Evolutionary conservation across 1,140 invertebrate genomes (phyloP).

Genomic region (Trichonephila clavipes): DNA sequence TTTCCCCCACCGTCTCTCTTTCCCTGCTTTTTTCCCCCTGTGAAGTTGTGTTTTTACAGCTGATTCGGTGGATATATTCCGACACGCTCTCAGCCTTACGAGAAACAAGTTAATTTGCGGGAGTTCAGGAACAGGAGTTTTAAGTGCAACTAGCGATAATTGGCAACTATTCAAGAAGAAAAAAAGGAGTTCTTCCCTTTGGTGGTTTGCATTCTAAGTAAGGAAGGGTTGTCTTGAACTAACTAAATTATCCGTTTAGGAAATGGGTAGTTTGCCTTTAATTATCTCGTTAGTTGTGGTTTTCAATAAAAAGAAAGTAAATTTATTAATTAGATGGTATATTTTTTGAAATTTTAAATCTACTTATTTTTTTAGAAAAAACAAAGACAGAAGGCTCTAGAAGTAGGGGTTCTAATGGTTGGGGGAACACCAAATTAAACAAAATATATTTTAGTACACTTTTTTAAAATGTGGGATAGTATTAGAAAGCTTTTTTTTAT

Average conservation of each 20-base stretch:
- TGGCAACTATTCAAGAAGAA: neutral
- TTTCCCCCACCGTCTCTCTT: neutral
- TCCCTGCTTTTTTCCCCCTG: neutral
- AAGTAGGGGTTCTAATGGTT: no score
- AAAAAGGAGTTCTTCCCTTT: neutral
- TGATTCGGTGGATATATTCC: neutral
- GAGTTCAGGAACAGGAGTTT: neutral
- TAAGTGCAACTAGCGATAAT: neutral
- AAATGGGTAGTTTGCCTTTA: neutral
- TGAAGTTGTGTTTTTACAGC: neutral
- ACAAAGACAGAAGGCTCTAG: no score
- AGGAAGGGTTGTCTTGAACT: neutral
- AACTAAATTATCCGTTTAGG: no score
- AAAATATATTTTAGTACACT: no score
- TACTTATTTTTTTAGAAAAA: no score
- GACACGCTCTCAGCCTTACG: neutral
- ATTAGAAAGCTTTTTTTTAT: no score
- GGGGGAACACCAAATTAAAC: no score
- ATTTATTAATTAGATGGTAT: no score
- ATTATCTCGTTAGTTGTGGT: no score
- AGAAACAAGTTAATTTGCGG: conserved; percentile 11
- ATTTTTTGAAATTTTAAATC: no score
- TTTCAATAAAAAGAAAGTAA: no score
- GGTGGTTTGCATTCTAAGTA: neutral
- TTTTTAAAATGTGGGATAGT: no score